phyloP scores from a whole-genome alignment of 2,797 vertebrate genomes.

The Agapornis canus region DNA sequence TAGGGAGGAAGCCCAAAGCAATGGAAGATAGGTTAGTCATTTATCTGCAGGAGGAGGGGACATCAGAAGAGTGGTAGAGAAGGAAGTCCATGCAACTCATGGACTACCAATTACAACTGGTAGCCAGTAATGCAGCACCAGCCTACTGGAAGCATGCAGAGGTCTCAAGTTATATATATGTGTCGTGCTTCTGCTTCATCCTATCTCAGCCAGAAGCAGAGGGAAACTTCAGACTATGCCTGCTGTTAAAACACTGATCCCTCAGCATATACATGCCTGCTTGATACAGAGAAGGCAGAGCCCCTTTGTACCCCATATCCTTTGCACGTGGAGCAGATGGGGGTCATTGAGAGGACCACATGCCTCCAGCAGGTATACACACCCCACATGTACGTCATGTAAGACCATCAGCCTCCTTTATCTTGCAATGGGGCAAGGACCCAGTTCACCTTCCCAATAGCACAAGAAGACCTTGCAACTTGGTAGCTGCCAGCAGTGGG shows the following conservation, averaged over 20 bases:
- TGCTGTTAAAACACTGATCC: background rate
- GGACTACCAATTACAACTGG: background rate
- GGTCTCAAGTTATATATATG: background rate
- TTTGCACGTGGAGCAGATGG: background rate
- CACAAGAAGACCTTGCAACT: background rate
- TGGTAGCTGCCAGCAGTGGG: background rate
- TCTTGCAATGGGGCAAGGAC: background rate
- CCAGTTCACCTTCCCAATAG: background rate
- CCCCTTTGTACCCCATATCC: background rate
- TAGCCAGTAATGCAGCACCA: background rate
- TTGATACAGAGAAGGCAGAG: background rate
- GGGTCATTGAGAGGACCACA: background rate
- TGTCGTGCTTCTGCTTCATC: background rate
- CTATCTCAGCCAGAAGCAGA: background rate
- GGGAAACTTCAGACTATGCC: background rate
- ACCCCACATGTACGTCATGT: background rate
- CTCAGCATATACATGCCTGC: background rate
- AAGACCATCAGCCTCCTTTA: background rate
- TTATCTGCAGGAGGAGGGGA: background rate
- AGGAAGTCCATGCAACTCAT: background rate
- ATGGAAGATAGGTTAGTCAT: background rate
- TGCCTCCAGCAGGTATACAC: background rate
- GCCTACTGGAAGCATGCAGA: background rate
- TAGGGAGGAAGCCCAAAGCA: background rate
- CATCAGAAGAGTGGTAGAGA: background rate